Evolutionary conservation across 2,113 vertebrate species (phyloP), one percentile per base, ranked within the genome.

Genomic region (Turnix velox): DNA sequence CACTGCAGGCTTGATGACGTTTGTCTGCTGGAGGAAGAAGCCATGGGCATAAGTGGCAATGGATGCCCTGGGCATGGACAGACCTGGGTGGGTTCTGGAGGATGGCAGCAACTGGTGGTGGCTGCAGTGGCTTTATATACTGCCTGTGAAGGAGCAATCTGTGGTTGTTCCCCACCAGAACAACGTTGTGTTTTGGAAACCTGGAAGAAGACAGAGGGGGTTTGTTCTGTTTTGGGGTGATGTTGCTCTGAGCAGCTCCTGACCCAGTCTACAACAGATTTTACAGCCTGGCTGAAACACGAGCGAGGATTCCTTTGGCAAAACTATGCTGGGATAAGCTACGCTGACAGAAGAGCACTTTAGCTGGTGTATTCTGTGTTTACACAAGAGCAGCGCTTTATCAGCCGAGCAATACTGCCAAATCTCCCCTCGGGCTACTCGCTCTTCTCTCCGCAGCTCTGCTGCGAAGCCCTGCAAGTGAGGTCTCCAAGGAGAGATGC

Each of bases 321-420:
- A 67, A 54, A 71, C 57, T 18, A 9, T 2, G 66, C 40, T 45
- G 81, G 87, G 94, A 80, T 95, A 93, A 96, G 84, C 92, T 40
- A 18, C 4, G 82, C 94, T 95, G 94, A 90, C 95, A 95, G 92
- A 92, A 91, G 81, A 89, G 92, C 94, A 62, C 92, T 91, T 86
- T 76, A 87, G 92, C 92, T 45, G 81, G 22, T 52, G 74, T 72
- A 5, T 19, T 45, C 58, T 7, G 66, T 95, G 94, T 95, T 92
- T 84, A 48, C 93, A 83, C 89, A 92, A 65, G 74, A 87, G 81
- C 84, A 58, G 93, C 30, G 73, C 77, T 89, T 82, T 52, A 82
- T 91, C 87, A 69, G 61, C 27, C 77, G 15, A 54, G 73, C 89
- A 85, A 39, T 79, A 9, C 87, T 18, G 66, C 62, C 87, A 92